Percentiles rank a stretch among this genome's conserved stretches.
phyloP scores from a whole-genome alignment of 1,140 invertebrate species.

The Chymomyza costata region DNA sequence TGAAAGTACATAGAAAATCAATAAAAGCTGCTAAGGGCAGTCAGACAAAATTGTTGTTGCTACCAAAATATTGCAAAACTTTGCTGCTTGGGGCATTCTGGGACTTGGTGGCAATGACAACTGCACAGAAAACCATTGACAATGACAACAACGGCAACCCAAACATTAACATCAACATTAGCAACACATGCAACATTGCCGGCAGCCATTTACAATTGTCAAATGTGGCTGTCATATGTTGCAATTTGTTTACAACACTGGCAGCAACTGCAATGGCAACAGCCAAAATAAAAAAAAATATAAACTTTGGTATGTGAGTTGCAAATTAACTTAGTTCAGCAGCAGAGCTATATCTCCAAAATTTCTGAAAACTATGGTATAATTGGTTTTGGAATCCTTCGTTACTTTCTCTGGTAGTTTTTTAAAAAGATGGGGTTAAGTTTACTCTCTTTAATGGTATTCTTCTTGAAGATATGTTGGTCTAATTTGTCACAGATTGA shows the following conservation, averaged over 20 bases:
- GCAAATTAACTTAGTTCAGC: no score
- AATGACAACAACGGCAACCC: neutral
- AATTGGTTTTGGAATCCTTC: no score
- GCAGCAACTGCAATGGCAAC: constrained; percentile 3
- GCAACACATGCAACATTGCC: constrained; percentile 22
- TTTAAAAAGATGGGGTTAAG: no score
- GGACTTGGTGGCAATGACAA: constrained; percentile 9
- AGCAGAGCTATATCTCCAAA: no score
- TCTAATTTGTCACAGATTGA: no score
- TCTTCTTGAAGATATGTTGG: no score
- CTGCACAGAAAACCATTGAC: constrained; percentile 1
- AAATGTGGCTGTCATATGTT: constrained; percentile 67
- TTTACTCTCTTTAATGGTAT: no score
- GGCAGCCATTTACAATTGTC: constrained; percentile 68
- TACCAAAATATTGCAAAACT: constrained; percentile 8
- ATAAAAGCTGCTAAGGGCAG: constrained; percentile 17
- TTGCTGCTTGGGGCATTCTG: neutral
- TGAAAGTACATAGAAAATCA: no score
- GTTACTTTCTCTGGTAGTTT: no score
- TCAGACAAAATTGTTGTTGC: constrained; percentile 20
- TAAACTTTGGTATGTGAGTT: no score
- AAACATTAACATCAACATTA: constrained; percentile 37
- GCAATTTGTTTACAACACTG: constrained; percentile 61
- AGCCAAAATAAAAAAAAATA: neutral
- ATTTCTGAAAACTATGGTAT: no score